A percentile compares a stretch with the other conserved stretches of the same genome.
Evolutionary conservation across 2,797 vertebrate genomes (phyloP).

Genomic region (Catharus ustulatus): DNA sequence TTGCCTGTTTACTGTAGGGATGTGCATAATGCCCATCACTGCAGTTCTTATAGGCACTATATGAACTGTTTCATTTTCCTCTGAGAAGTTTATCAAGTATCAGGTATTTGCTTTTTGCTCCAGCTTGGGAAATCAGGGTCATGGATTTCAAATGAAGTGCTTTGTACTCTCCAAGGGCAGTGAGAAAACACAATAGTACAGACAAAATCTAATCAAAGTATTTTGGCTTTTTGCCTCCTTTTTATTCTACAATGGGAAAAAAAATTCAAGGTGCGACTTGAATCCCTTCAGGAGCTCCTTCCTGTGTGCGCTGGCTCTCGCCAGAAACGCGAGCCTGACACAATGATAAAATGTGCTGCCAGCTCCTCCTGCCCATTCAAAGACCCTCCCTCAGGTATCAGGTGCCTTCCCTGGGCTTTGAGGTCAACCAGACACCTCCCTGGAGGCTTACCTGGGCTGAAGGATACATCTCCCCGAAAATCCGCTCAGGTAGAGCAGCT

Average conservation of each 20-base stretch:
- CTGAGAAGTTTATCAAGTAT: constrained; percentile 49
- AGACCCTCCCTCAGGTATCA: constrained; percentile 89
- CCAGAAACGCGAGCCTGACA: constrained; percentile 79
- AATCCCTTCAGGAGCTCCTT: constrained; percentile 73
- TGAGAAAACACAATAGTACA: constrained; percentile 71
- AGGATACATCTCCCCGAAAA: constrained; percentile 79
- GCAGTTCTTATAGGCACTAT: neutral
- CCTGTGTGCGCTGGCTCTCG: constrained; percentile 70
- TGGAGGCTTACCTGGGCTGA: constrained; percentile 81
- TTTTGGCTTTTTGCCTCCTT: constrained; percentile 77
- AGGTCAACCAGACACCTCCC: constrained; percentile 92
- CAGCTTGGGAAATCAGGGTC: constrained; percentile 65
- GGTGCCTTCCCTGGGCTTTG: constrained; percentile 85
- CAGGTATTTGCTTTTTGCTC: constrained; percentile 55
- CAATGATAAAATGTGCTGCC: constrained; percentile 82
- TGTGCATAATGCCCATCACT: neutral
- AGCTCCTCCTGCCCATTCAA: constrained; percentile 81
- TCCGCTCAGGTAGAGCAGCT: constrained; percentile 81
- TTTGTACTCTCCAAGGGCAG: constrained; percentile 66
- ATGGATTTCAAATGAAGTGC: constrained; percentile 63
- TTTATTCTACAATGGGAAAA: constrained; percentile 72
- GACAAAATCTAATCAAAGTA: constrained; percentile 75
- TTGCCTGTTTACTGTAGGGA: neutral
- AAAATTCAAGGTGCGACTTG: constrained; percentile 74
- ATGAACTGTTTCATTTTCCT: constrained; percentile 48